phyloP scores from a whole-genome alignment of 2,113 vertebrate genomes.

The Crypturellus undulatus region DNA sequence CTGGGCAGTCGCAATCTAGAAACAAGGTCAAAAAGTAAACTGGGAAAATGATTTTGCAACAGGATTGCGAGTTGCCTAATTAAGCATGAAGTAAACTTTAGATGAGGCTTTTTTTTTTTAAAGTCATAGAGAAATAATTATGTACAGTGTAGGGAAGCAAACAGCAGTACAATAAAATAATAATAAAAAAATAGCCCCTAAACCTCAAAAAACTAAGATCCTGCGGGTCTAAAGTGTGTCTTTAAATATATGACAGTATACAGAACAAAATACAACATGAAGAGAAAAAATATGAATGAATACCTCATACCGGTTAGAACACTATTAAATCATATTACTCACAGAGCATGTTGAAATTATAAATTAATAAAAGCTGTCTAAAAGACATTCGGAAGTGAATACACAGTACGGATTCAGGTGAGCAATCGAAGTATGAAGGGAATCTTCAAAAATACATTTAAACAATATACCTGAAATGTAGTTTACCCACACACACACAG shows the following conservation, averaged over 20 bases:
- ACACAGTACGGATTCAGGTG: not conserved
- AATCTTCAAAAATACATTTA: slow-evolving; percentile 19
- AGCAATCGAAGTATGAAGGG: not conserved
- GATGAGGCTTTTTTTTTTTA: not conserved
- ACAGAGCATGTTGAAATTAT: not conserved
- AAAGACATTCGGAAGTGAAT: not conserved
- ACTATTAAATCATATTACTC: not conserved
- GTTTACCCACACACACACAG: not conserved
- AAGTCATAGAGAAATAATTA: not conserved
- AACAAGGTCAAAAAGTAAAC: not conserved
- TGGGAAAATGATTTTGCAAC: not conserved
- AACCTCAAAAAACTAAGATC: not conserved
- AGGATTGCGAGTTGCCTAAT: not conserved
- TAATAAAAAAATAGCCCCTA: too few relatives aligned
- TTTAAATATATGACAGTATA: not conserved
- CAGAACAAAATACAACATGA: not conserved
- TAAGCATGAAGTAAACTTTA: not conserved
- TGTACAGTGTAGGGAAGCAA: not conserved
- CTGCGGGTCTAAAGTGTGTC: not conserved
- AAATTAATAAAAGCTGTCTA: not conserved
- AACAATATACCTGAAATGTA: not conserved
- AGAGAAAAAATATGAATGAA: not conserved
- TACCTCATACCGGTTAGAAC: not conserved
- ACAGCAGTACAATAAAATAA: not conserved
- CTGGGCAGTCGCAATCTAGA: not conserved